A percentile compares a stretch with the other conserved stretches of the same genome.
phyloP scores from a whole-genome alignment of 2,797 vertebrate genomes.

The Pampus argenteus region DNA sequence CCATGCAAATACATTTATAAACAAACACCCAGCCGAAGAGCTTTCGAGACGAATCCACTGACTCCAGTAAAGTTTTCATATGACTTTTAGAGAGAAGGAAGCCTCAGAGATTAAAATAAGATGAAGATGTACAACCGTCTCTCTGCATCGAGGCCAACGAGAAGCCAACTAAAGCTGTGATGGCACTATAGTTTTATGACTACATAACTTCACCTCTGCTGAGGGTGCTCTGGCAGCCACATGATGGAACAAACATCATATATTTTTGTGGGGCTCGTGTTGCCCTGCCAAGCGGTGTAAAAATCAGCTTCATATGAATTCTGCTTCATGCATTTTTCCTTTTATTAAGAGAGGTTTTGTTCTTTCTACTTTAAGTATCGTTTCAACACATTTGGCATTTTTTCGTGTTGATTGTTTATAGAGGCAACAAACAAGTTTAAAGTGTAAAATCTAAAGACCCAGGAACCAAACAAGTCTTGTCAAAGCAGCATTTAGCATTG shows the following conservation, averaged over 20 bases:
- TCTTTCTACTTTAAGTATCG: neutral
- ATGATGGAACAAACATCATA: conserved; percentile 4
- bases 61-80: too few species aligned
- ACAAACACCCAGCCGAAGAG: too few species aligned
- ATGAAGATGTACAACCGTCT: neutral
- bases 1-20: too few species aligned
- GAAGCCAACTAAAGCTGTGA: conserved; percentile 33
- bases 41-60: too few species aligned
- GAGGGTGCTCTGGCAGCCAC: conserved; percentile 25
- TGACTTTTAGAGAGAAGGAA: neutral
- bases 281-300: conserved; percentile 3
- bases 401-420: too few species aligned
- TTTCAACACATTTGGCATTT: too few species aligned
- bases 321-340: neutral
- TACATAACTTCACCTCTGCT: conserved; percentile 24
- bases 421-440: too few species aligned
- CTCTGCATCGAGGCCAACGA: neutral
- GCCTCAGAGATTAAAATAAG: conserved; percentile 10
- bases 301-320: neutral
- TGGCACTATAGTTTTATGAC: conserved; percentile 34
- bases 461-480: too few species aligned
- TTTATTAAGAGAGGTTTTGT: neutral
- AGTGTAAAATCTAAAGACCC: too few species aligned
- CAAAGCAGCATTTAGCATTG: too few species aligned
- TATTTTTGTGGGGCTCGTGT: neutral